Conservation (phyloP, 2,113 vertebrate species). For the Colaptes auratus region DNA sequence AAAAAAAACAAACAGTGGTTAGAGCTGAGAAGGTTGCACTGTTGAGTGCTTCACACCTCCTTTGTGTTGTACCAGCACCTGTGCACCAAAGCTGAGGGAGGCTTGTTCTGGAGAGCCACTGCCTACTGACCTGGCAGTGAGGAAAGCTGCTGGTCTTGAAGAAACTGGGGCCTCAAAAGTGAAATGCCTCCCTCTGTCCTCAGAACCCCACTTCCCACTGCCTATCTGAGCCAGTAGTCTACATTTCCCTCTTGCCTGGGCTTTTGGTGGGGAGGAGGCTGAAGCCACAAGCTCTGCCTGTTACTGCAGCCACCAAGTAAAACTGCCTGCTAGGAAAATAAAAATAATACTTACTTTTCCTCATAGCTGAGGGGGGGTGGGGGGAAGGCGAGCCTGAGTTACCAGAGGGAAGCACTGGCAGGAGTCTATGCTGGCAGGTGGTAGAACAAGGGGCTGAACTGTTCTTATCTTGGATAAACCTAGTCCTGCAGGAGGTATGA, state of each 20-base stretch:
- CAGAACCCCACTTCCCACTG: rapidly evolving
- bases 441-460: neutral
- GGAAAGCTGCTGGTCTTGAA: neutral
- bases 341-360: neutral
- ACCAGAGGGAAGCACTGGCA: neutral
- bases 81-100: rapidly evolving
- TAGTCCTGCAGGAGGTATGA: neutral
- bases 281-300: neutral
- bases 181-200: neutral
- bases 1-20: neutral
- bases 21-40: rapidly evolving
- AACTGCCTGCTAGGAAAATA: neutral
- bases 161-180: rapidly evolving
- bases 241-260: neutral
- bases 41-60: neutral
- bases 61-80: rapidly evolving
- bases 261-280: neutral
- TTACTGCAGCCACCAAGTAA: neutral
- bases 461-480: slow-evolving; percentile 13
- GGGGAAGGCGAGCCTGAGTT: neutral
- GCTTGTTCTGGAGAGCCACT: neutral
- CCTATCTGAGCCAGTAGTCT: rapidly evolving
- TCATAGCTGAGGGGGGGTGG: neutral
- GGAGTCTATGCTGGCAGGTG: neutral
- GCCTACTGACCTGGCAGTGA: rapidly evolving